Evolutionary conservation across 2,888 invertebrate genomes (phyloP).

Genomic region (Drosophila meridiana): DNA sequence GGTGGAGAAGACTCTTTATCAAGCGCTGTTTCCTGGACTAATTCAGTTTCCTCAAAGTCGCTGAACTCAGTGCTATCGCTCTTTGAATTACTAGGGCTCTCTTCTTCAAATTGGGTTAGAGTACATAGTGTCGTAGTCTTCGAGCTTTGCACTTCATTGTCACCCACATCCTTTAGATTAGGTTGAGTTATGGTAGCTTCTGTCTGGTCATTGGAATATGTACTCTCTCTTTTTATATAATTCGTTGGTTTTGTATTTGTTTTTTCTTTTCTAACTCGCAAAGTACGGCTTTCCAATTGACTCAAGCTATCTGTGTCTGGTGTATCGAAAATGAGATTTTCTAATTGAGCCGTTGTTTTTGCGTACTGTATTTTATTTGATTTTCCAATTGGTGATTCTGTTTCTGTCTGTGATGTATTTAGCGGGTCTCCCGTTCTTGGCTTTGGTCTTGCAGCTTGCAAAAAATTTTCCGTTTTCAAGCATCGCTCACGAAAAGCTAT

Average conservation of each 20-base stretch:
- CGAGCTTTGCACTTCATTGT: not conserved
- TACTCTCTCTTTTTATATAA: not conserved
- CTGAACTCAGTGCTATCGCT: not conserved
- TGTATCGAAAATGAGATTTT: not conserved
- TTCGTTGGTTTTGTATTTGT: not conserved
- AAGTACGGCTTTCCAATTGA: not conserved
- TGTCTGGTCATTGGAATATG: not conserved
- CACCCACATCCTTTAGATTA: not conserved
- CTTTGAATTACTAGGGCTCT: not conserved
- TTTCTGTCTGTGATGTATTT: not conserved
- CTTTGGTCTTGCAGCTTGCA: conserved; percentile 8
- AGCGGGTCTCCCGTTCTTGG: conserved; percentile 3
- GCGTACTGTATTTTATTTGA: not conserved
- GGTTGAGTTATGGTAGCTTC: not conserved
- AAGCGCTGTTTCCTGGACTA: not conserved
- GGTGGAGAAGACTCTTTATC: not conserved
- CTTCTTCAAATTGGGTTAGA: not conserved
- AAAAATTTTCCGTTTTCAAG: conserved; percentile 26
- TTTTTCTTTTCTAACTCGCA: not conserved
- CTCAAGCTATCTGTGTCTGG: not conserved
- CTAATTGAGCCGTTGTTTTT: not conserved
- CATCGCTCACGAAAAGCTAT: conserved; percentile 45
- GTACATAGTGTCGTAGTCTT: not conserved
- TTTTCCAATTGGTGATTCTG: not conserved
- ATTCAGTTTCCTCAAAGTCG: not conserved